Evolutionary conservation across 1,140 invertebrate species (phyloP), one percentile per base, ranked within the genome.

Genomic region (Tribolium madens): DNA sequence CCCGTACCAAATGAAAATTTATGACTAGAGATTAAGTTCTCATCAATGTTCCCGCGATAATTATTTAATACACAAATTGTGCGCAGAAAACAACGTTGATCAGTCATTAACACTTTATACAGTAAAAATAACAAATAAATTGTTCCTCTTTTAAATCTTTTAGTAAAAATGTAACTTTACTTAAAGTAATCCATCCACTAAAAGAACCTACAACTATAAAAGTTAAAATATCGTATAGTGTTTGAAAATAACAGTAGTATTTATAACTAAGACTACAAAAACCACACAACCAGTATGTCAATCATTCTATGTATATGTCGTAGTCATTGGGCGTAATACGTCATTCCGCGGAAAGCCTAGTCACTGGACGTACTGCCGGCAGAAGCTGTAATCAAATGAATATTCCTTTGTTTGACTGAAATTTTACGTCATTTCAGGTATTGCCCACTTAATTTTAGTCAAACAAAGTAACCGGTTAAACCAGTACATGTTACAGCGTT

Each of bases 281-380:
- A 17, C 10, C 14, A 21, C 14, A n/a, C 52, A 17, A 57, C 52
- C 7, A 57, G 0, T 57, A 21, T 57, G 52, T 57, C 52, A 57
- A 57, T 57, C 52, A 57, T 57, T 57, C 52, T 57, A 57, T 52
- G 17, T 15, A 52, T 52, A 52, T n/a, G n/a, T n/a, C n/a, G n/a
- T n/a, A n/a, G n/a, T n/a, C n/a, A n/a, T n/a, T n/a, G n/a, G n/a
- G n/a, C n/a, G n/a, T n/a, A n/a, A n/a, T n/a, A n/a, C n/a, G n/a
- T n/a, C n/a, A n/a, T n/a, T n/a, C n/a, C n/a, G n/a, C n/a, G n/a
- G n/a, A n/a, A n/a, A n/a, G n/a, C n/a, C n/a, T n/a, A n/a, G n/a
- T n/a, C n/a, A n/a, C n/a, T n/a, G n/a, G n/a, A n/a, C n/a, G n/a
- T n/a, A n/a, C n/a, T n/a, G n/a, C n/a, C n/a, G n/a, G n/a, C n/a